These are phyloP conservation scores for Varanus komodoensis DNA, from an alignment of 2,113 vertebrate genomes.

Conservation along the genomic window DNA sequence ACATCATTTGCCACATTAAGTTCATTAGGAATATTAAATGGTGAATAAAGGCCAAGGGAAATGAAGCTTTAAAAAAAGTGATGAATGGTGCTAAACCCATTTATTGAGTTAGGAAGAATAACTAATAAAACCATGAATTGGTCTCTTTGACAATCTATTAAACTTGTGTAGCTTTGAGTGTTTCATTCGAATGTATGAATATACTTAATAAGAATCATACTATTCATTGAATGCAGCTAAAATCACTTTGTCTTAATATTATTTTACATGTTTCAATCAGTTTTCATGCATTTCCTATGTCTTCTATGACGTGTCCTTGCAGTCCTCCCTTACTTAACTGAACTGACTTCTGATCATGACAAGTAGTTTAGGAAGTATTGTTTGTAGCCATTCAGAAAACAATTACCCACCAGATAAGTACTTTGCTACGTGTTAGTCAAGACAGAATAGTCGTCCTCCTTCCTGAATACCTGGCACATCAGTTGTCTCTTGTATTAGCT, in stretches of 20 bases:
- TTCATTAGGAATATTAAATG: slow-evolving; percentile 85
- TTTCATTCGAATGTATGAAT: neutral
- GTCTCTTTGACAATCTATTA: slow-evolving; percentile 38
- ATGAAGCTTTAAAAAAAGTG: slow-evolving; percentile 76
- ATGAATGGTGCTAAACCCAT: slow-evolving; percentile 69
- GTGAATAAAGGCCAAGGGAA: slow-evolving; percentile 81
- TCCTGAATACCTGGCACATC: too few species aligned
- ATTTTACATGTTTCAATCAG: neutral
- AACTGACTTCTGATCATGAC: neutral
- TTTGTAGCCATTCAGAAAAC: neutral
- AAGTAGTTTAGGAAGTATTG: neutral
- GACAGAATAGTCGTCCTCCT: neutral
- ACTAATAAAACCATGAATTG: slow-evolving; percentile 54
- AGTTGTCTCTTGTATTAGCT: too few species aligned
- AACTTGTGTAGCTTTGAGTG: neutral
- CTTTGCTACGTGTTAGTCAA: neutral
- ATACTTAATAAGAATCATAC: neutral
- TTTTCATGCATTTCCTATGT: neutral
- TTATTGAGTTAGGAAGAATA: slow-evolving; percentile 75
- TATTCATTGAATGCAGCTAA: neutral
- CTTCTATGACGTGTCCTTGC: neutral
- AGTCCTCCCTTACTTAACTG: neutral
- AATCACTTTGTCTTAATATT: neutral
- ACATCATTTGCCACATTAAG: slow-evolving; percentile 87
- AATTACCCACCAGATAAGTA: accelerated